These are phyloP conservation scores for Spicauda simplicius DNA, from an alignment of 2,888 invertebrate species.

Conservation along the genomic window DNA sequence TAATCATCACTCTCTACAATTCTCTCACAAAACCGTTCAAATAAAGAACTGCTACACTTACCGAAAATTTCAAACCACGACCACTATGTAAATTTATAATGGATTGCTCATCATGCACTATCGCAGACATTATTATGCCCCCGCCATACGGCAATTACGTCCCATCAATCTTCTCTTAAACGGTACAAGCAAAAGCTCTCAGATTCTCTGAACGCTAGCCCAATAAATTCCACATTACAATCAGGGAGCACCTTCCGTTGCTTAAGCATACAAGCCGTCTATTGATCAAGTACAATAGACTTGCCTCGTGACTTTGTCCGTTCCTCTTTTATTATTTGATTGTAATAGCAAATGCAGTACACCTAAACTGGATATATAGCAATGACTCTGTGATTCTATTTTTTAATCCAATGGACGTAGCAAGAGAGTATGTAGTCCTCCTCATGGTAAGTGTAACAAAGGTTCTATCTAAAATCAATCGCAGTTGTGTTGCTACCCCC, in stretches of 20 bases:
- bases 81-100: conserved; percentile 73
- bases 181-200: conserved; percentile 71
- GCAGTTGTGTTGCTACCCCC: too few species aligned
- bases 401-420: too few species aligned
- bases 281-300: conserved; percentile 24
- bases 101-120: conserved; percentile 65
- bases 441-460: too few species aligned
- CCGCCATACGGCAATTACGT: conserved; percentile 63
- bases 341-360: too few species aligned
- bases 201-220: conserved; percentile 49
- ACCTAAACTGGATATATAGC: too few species aligned
- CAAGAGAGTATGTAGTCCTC: too few species aligned
- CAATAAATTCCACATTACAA: conserved; percentile 53
- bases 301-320: background rate
- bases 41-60: conserved; percentile 20
- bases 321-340: background rate
- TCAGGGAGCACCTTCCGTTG: conserved; percentile 45
- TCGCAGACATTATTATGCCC: conserved; percentile 60
- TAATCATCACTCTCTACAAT: conserved; percentile 35
- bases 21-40: conserved; percentile 8
- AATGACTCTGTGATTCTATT: too few species aligned
- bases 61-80: conserved; percentile 45
- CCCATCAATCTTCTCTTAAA: conserved; percentile 73
- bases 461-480: too few species aligned
- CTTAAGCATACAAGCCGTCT: conserved; percentile 38